Evolutionary conservation across 1,140 invertebrate genomes (phyloP), one percentile per base, ranked within the genome.

Genomic region (Caenorhabditis brenneri): DNA sequence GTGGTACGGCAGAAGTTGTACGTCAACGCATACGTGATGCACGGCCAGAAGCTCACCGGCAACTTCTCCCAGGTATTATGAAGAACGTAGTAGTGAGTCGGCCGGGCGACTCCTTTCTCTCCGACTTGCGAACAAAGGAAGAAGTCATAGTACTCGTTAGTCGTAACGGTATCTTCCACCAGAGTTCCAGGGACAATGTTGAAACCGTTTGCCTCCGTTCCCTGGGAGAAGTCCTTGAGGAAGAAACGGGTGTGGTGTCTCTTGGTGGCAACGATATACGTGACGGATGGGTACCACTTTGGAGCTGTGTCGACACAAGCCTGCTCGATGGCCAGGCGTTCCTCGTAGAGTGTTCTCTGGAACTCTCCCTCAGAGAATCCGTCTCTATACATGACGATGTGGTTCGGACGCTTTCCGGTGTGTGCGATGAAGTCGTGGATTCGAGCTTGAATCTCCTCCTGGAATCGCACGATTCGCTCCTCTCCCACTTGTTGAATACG

Each of bases 261-360:
- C 55, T 84, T 84, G 9, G 69, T 53, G 49, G 46, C 36, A 31
- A 84, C 82, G 49, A 84, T 84, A 29, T 84, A 84, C 15, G 82
- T 84, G 31, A 84, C 6, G 0, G 82, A 58, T 48, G 81, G 60
- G 22, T 53, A 2, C 42, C 19, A 78, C 5, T 5, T 39, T 5
- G 33, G 7, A 7, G 36, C 53, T 1, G 78, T 31, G 24, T 51
- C 2, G 7, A n/a, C 10, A 46, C 58, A 74, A 2, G 74, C 74
- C 7, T 48, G 19, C 82, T 48, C 27, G 31, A 79, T 58, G n/a
- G 31, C 33, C 2, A 22, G 24, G 24, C 33, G 55, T 42, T 84
- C 82, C 49, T 84, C 82, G 31, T 60, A 84, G 1, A 84, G 82
- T 10, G 31, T 60, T 42, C 49, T 49, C 51, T 79, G n/a, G 74